Evolutionary conservation across 2,113 vertebrate genomes (phyloP), one percentile per base, ranked within the genome.

Genomic region (Zosterops japonicus): DNA sequence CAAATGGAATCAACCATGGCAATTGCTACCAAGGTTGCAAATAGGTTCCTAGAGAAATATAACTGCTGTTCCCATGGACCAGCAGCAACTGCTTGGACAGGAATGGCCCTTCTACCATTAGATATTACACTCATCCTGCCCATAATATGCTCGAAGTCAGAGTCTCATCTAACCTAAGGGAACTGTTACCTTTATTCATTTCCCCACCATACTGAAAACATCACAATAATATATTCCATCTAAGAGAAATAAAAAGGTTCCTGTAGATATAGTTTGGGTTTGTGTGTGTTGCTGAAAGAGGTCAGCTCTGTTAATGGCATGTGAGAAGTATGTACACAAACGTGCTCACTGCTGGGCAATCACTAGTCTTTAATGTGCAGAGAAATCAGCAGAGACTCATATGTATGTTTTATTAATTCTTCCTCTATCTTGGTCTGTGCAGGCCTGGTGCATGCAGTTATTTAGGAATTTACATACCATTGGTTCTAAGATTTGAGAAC

Each of bases 401-500:
- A 60, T 4, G 17, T 53, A 87, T 55, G 31, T 90, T 97, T 95
- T 89, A 82, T 87, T 94, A 91, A 95, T 94, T 96, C 81, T 92
- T 90, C 39, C 33, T 95, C 74, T 76, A 31, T 94, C 77, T 95
- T 84, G 75, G n/a, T 59, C 71, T 84, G 31, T 94, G 77, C 89
- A 87, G 85, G 93, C 87, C 68, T 92, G 56, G 90, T 81, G 46
- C n/a, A n/a, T 60, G 63, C 52, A 77, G 75, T 95, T 83, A 94
- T 89, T 79, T 95, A 83, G 74, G 78, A 97, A 95, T 92, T 61
- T 82, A 87, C 47, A 36, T 67, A 69, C 52, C 56, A 42, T 68
- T 53, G 64, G 60, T 79, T 96, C 92, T 91, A 53, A 95, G 79
- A 77, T 95, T 91, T 90, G 53, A 96, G 60, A n/a, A 56, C 64